Percentiles rank a stretch among this genome's conserved stretches.
These are phyloP conservation scores for Lycodopsis pacificus DNA, from an alignment of 2,797 vertebrate genomes.

Conservation along the genomic window DNA sequence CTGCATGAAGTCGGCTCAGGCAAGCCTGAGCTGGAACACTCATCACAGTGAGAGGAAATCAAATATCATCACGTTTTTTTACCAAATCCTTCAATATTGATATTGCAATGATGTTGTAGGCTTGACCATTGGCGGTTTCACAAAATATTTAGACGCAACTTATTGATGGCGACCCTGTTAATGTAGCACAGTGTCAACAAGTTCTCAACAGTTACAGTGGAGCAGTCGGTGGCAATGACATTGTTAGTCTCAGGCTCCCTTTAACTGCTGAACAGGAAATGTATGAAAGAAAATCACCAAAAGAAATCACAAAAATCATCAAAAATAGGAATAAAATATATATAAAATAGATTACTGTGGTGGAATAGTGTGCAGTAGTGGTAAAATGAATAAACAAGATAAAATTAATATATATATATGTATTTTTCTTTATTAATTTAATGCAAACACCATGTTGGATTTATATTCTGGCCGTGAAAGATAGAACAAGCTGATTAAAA, in stretches of 20 bases:
- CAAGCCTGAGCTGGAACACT: too few species aligned
- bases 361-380: background rate
- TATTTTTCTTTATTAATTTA: background rate
- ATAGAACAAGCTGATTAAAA: slow-evolving; percentile 68
- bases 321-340: background rate
- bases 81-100: too few species aligned
- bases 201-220: too few species aligned
- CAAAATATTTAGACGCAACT: background rate
- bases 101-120: too few species aligned
- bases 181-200: too few species aligned
- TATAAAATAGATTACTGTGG: background rate
- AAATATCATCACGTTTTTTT: too few species aligned
- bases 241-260: background rate
- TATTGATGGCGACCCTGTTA: background rate
- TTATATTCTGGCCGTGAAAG: slow-evolving; percentile 39
- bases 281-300: background rate
- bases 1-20: too few species aligned
- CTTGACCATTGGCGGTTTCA: too few species aligned
- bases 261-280: too few species aligned
- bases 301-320: background rate
- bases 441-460: slow-evolving; percentile 1
- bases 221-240: background rate
- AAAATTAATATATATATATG: background rate
- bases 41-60: too few species aligned
- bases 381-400: background rate